Base-by-base conservation (phyloP, 2,888 invertebrate species). In the Brachypalpus laphriformis region DNA sequence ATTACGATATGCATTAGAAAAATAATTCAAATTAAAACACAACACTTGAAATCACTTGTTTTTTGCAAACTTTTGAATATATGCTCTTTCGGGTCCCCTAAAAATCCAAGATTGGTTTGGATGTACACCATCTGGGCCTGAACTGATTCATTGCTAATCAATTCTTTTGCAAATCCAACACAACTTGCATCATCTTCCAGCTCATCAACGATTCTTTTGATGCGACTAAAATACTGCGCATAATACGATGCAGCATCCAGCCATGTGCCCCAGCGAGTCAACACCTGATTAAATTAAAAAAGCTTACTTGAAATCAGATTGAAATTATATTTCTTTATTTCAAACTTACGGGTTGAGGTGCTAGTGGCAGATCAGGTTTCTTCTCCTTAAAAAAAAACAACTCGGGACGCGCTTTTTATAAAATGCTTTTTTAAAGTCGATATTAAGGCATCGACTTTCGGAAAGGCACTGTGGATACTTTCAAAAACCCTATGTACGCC, bases 221-320 rank as follows among this genome's bases (percentile, higher is more conserved):
- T 47, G 20, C 47, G 54, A 28, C 28, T 31, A n/a, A 61, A 37
- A 68, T 61, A 40, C 1, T 20, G 11, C 18, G 61, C 20, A 22
- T 45, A 75, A 45, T 75, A 75, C 11, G 45, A 9, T 11, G 51
- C 57, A 7, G 47, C 56, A 25, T 65, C 31, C 11, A 76, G 37
- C 89, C 89, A 89, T 9, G 88, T 89, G 20, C 88, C 88, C 89
- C 89, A 90, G 22, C 89, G 72, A 37, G 89, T 89, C 25, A 89
- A 16, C n/a, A 37, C 37, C 57, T 37, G 37, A 20, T 57, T 37
- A 20, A 57, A 37, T 57, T 20, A 37, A 37, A 57, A 57, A 57
- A 54, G n/a, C 3, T 54, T 14, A 31, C 16, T 31, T 28, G 5
- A 54, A 54, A 16, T 54, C 31, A 54, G 16, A 31, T 31, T 54